These are phyloP conservation scores for Amia ocellicauda DNA, from an alignment of 2,113 vertebrate genomes.

Conservation along the genomic window DNA sequence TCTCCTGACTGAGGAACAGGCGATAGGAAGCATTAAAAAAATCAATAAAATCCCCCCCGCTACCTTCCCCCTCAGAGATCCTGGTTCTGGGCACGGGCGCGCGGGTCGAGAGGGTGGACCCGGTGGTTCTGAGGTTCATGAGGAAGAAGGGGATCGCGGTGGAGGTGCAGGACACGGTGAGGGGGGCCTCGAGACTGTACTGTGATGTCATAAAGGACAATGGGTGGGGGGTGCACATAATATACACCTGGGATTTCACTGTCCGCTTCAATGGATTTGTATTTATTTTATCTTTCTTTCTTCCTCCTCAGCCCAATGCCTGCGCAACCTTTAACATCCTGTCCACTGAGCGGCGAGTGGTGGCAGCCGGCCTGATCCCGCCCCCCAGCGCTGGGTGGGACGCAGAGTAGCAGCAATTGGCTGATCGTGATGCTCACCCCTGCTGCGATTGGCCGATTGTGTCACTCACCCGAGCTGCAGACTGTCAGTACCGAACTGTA, in stretches of 20 bases:
- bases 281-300: background rate
- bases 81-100: constrained; percentile 89
- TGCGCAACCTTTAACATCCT: constrained; percentile 97
- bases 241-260: background rate
- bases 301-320: constrained; percentile 76
- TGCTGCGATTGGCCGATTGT: too few species aligned
- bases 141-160: constrained; percentile 78
- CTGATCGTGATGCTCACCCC: too few species aligned
- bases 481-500: too few species aligned
- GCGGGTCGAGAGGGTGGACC: constrained; percentile 67
- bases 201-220: background rate
- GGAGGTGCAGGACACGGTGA: constrained; percentile 93
- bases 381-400: constrained; percentile 43
- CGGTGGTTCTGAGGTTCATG: constrained; percentile 62
- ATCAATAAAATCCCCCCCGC: too few species aligned
- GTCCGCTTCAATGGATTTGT: background rate
- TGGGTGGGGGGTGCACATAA: background rate
- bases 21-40: too few species aligned
- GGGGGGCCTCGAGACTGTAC: constrained; percentile 12
- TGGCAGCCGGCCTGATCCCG: constrained; percentile 86
- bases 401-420: constrained; percentile 39
- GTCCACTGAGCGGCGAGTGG: constrained; percentile 67
- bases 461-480: too few species aligned
- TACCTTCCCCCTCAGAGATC: constrained; percentile 77
- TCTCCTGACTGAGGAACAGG: too few species aligned